Evolutionary conservation across 2,888 invertebrate genomes (phyloP), one percentile per base, ranked within the genome.

Genomic region (Drosophila kokeensis): DNA sequence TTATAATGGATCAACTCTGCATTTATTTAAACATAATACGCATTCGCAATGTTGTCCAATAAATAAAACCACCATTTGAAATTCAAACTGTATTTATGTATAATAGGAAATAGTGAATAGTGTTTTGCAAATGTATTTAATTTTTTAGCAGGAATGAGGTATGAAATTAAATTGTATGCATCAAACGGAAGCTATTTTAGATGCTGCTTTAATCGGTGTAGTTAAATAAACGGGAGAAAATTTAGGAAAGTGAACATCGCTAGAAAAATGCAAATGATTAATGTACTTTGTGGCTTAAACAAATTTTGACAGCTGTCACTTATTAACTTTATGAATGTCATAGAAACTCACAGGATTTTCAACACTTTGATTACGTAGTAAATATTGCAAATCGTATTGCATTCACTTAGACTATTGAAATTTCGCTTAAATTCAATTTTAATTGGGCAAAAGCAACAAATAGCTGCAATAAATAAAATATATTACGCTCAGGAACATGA

Each of bases 401-500:
- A 62, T 60, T 63, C 50, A 63, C 70, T 71, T 66, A 38, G 42
- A 34, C 49, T 21, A 34, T 67, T 15, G 50, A 50, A 34, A 32
- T 38, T 36, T 38, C 48, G 45, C 60, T 52, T 38, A 50, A 61
- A 79, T 71, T 54, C 49, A 55, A 60, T 58, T 69, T 67, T 68
- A 76, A 72, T 79, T 76, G 72, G 50, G 15, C 62, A 52, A 59
- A 18, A 11, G 27, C 40, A 63, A 32, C 55, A 55, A 68, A 70
- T 57, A 34, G 34, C 38, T 58, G 60, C 55, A 68, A 69, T 55
- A 79, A 76, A 66, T 71, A 73, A 73, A 70, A 53, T 67, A 79
- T 62, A 64, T 57, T 69, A 75, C 64, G 55, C 64, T 58, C 63
- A 69, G 21, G 42, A 36, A 59, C 71, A 66, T 57, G n/a, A 60